phyloP scores from a whole-genome alignment of 1,140 invertebrate species.

The Drosophila trapezifrons region DNA sequence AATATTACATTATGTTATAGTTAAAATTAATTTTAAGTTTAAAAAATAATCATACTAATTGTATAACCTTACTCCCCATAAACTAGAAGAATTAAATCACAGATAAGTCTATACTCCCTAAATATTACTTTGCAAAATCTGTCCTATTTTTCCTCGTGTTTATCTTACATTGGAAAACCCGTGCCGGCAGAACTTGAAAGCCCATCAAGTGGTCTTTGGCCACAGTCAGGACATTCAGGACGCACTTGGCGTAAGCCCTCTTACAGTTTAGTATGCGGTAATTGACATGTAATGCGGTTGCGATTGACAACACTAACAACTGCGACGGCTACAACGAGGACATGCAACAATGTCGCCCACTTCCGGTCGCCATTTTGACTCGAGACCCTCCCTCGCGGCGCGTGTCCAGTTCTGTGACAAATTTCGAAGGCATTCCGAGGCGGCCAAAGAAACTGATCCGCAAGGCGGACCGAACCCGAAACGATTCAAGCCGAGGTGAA shows the following conservation, averaged over 20 bases:
- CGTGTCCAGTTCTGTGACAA: slow-evolving; percentile 57
- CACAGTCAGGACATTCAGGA: slow-evolving; percentile 40
- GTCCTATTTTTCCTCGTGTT: not conserved
- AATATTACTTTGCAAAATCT: not conserved
- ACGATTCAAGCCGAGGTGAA: slow-evolving; percentile 29
- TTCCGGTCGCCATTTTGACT: slow-evolving; percentile 74
- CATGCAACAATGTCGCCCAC: slow-evolving; percentile 72
- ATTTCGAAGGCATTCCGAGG: slow-evolving; percentile 53
- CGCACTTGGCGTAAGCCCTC: slow-evolving; percentile 73
- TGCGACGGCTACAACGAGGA: slow-evolving; percentile 35
- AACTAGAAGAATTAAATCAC: not conserved
- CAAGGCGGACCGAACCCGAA: slow-evolving; percentile 7
- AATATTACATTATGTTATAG: too few species aligned
- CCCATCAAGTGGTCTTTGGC: slow-evolving; percentile 39
- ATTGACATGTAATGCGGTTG: slow-evolving; percentile 82
- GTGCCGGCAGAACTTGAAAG: slow-evolving; percentile 10
- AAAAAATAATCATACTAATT: not conserved
- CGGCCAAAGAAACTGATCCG: slow-evolving; percentile 30
- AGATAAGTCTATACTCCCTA: not conserved
- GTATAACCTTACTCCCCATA: not conserved
- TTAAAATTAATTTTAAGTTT: too few species aligned
- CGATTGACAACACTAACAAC: slow-evolving; percentile 75
- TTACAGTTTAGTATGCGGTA: slow-evolving; percentile 77
- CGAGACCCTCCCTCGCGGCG: slow-evolving; percentile 4
- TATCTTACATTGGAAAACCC: slow-evolving; percentile 38